Evolutionary conservation across 1,140 invertebrate genomes (phyloP), one percentile per base, ranked within the genome.

Genomic region (Halesus radiatus): DNA sequence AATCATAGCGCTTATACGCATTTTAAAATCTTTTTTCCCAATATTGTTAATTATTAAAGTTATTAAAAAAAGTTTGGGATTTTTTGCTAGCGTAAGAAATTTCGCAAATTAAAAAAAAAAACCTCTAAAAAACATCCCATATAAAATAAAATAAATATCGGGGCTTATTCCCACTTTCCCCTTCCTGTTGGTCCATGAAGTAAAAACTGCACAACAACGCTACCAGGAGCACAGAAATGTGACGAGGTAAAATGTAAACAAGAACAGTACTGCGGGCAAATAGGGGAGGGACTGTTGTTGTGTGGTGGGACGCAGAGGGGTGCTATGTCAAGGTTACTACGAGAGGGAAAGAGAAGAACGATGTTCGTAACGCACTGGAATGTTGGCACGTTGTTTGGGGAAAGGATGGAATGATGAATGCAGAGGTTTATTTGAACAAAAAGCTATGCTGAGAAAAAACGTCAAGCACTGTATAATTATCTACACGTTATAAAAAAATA

Each of bases 151-250:
- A 0, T 45, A 45, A 5, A 3, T 32, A 3, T 32, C 32, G 2
- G 32, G 32, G 32, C 32, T 32, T 37, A 13, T 45, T 45, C 37
- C 37, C 37, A 45, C 37, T 45, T 45, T 10, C 37, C 37, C 37
- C 37, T 45, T 10, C 10, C 37, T 13, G 37, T 45, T 45, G 37
- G 37, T 26, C 68, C 26, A 26, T 72, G 68, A 75, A 78, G 80
- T 81, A 83, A 83, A 83, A 83, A 83, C 77, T 83, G 72, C 82
- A 83, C 82, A 83, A 83, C 82, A 83, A 83, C 70, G 75, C 5
- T 83, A 81, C 58, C 52, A 79, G 82, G 82, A 81, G 50, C 54
- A 54, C 82, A 83, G 73, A 77, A 79, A 50, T 13, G 13, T 13
- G 26, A 26, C 18, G 26, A 66, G 82, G 64, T 77, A 74, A 80